These are phyloP conservation scores for Sisor rabdophorus DNA, from an alignment of 2,113 vertebrate species.

Conservation along the genomic window DNA sequence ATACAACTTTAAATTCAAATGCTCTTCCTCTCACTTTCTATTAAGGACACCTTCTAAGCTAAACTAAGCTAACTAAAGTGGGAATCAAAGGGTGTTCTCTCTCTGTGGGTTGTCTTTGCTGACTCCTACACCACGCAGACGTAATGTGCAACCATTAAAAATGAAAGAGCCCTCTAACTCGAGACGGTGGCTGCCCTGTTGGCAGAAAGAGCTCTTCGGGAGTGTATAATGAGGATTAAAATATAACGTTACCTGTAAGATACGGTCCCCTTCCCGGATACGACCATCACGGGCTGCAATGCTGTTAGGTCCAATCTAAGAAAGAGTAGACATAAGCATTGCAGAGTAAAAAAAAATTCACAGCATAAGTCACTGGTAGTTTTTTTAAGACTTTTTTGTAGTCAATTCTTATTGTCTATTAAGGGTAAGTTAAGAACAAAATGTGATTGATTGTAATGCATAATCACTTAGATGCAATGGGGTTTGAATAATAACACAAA, in stretches of 20 bases:
- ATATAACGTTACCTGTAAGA: conserved; percentile 80
- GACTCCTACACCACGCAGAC: conserved; percentile 60
- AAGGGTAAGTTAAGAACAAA: conserved; percentile 16
- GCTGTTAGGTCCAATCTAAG: conserved; percentile 89
- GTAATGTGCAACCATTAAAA: conserved; percentile 67
- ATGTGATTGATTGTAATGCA: conserved; percentile 6
- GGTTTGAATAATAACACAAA: conserved; percentile 6
- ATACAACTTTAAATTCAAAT: conserved; percentile 27
- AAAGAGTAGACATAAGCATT: neutral
- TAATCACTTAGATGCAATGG: neutral
- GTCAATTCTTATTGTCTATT: conserved; percentile 1
- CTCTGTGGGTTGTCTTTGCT: conserved; percentile 50
- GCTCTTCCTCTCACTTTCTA: neutral
- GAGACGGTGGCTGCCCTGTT: conserved; percentile 51
- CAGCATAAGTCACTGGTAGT: neutral
- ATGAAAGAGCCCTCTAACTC: conserved; percentile 60
- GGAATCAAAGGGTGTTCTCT: conserved; percentile 48
- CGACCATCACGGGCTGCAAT: conserved; percentile 91
- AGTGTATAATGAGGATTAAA: conserved; percentile 46
- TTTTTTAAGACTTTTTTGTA: neutral
- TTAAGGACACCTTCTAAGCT: conserved; percentile 10
- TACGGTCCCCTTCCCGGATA: conserved; percentile 91
- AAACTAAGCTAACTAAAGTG: conserved; percentile 50
- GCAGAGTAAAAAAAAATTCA: neutral
- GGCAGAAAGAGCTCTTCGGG: conserved; percentile 50